These are phyloP conservation scores for Drosophila paulistorum DNA, from an alignment of 1,140 invertebrate species.

Conservation along the genomic window DNA sequence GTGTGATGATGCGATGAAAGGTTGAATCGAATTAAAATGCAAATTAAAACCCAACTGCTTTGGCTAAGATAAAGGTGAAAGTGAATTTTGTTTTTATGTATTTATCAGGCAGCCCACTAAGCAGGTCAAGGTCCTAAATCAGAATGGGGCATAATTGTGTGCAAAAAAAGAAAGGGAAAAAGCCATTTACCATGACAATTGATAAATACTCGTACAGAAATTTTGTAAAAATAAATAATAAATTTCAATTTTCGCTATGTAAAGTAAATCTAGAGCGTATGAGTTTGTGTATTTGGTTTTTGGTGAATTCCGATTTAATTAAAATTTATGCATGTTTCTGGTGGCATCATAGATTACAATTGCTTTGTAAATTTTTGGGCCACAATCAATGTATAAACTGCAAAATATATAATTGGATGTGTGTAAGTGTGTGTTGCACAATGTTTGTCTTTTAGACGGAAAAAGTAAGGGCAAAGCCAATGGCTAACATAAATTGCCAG, in stretches of 20 bases:
- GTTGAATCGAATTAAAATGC: slow-evolving; percentile 1
- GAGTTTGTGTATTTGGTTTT: background rate
- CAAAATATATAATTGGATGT: background rate
- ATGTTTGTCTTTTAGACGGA: slow-evolving; percentile 5
- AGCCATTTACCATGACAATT: slow-evolving; percentile 37
- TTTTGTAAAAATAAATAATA: slow-evolving; percentile 47
- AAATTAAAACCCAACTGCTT: background rate
- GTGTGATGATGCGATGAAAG: background rate
- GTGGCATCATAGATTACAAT: slow-evolving; percentile 62
- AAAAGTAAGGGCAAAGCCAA: slow-evolving; percentile 40
- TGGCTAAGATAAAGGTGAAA: slow-evolving; percentile 2
- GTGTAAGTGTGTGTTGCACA: background rate
- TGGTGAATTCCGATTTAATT: slow-evolving; percentile 54
- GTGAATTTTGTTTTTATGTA: background rate
- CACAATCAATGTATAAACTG: slow-evolving; percentile 55
- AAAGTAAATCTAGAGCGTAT: background rate
- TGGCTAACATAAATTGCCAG: slow-evolving; percentile 69
- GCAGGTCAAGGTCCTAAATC: background rate
- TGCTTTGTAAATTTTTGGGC: slow-evolving; percentile 28
- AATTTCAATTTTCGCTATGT: slow-evolving; percentile 46
- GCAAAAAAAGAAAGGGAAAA: background rate
- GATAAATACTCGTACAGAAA: slow-evolving; percentile 32
- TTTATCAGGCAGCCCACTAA: background rate
- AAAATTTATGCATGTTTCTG: slow-evolving; percentile 75
- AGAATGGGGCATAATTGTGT: background rate